phyloP scores from a whole-genome alignment of 64 coral and sea anemone species.

The Dendrophyllia cribrosa region DNA sequence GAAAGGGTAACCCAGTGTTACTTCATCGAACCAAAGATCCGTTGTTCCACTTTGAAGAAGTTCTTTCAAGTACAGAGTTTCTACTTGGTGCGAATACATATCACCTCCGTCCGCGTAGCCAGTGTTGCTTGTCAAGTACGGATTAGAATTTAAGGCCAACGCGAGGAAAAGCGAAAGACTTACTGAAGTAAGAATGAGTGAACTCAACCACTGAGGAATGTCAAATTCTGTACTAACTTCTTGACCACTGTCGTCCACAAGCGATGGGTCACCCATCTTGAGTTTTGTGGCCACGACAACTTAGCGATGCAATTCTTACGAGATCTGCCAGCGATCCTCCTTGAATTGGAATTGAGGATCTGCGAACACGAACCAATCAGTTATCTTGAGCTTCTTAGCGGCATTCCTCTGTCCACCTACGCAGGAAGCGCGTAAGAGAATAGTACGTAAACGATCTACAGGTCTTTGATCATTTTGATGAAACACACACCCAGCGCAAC shows the following conservation, averaged over 20 bases:
- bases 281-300: neutral
- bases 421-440: slow-evolving; percentile 7
- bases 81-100: slow-evolving; percentile 80
- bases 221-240: slow-evolving; percentile 13
- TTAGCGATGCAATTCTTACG: neutral
- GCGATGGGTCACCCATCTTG: slow-evolving; percentile 1
- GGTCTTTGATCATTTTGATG: neutral
- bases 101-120: slow-evolving; percentile 82
- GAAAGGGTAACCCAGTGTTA: slow-evolving; percentile 79
- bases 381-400: neutral
- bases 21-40: slow-evolving; percentile 79
- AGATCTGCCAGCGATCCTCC: neutral
- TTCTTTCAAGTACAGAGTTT: slow-evolving; percentile 59
- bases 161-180: slow-evolving; percentile 66
- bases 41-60: slow-evolving; percentile 57
- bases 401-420: neutral
- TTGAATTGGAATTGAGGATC: slow-evolving; percentile 5
- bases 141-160: slow-evolving; percentile 45
- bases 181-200: slow-evolving; percentile 47
- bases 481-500: neutral
- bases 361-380: neutral
- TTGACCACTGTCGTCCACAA: neutral
- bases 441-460: neutral
- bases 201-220: slow-evolving; percentile 78
- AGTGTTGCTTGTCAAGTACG: slow-evolving; percentile 55